Evolutionary conservation across 2,888 invertebrate species (phyloP), one percentile per base, ranked within the genome.

Genomic region (Ormyrus labotus): DNA sequence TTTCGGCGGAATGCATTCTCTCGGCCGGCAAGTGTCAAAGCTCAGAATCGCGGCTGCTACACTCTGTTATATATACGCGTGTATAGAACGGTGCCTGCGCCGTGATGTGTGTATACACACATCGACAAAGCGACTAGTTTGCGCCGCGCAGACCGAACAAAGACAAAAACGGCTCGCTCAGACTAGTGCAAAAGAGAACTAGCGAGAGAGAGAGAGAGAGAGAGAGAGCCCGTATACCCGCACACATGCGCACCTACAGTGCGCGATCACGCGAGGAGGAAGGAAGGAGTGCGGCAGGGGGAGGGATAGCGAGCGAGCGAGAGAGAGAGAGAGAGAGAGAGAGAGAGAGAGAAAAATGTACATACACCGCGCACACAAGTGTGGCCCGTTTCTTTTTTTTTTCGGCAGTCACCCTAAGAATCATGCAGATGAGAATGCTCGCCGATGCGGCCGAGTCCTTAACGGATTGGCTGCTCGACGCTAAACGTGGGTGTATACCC

Each of bases 241-340:
- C 10, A 45, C 47, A 63, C 11, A 63, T 7, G 48, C 11, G 2
- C 45, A 68, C 7, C 45, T 45, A 8, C 10, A 10, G 53, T 7
- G 10, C 9, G 34, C 67, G 67, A 67, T 51, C 65, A 45, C 10
- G 57, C 6, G 4, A 8, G 10, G 47, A 63, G n/a, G 13, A 48
- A 13, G 55, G 53, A 55, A 51, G 64, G 13, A 2, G n/a, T 9
- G 19, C 7, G 57, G 10, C 63, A 8, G 63, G 13, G 51, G 10
- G 50, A 11, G 19, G 10, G 19, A 19, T 2, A 5, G 50, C 67
- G 67, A 67, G 51, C 6, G n/a, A 57, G 58, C 5, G 13, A 60
- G 75, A 75, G 13, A 58, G 65, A 58, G 58, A 58, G 34, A 13
- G 53, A 34, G 9, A 34, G 67, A 61, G 65, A n/a, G 6, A 8